Percentiles rank a stretch among this genome's conserved stretches.
Conservation (phyloP, 2,113 vertebrate genomes). For the Callopanchax toddi region DNA sequence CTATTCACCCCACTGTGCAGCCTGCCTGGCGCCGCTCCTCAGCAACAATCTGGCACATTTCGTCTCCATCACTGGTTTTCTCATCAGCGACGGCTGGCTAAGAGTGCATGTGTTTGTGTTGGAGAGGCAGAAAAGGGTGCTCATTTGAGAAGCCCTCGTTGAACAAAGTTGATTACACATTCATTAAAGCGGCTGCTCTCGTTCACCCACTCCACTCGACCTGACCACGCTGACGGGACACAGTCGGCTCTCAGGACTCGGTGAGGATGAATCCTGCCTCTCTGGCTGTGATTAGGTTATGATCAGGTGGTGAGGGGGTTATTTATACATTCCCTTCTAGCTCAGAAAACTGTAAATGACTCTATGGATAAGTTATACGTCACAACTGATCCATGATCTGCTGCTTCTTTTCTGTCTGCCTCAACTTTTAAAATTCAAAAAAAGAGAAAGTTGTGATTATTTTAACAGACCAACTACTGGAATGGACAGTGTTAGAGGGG, state of each 20-base stretch:
- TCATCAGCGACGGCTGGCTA: conserved; percentile 16
- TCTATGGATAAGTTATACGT: conserved; percentile 2
- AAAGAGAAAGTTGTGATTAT: too few species aligned
- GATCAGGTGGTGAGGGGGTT: conserved; percentile 1
- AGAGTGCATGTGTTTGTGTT: conserved; percentile 5
- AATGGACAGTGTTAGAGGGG: too few species aligned
- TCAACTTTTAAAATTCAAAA: neutral
- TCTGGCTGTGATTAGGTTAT: conserved; percentile 21
- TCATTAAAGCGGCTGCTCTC: conserved; percentile 54
- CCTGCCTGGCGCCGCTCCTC: conserved; percentile 49
- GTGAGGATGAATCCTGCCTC: conserved; percentile 8
- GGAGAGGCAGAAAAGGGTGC: neutral
- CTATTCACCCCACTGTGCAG: conserved; percentile 46
- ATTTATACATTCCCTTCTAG: conserved; percentile 13
- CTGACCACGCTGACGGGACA: conserved; percentile 4
- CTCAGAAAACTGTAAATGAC: conserved; percentile 25
- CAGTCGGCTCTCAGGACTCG: conserved; percentile 1
- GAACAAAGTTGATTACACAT: conserved; percentile 66
- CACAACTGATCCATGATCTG: neutral
- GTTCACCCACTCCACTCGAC: conserved; percentile 38
- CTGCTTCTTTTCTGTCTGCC: neutral
- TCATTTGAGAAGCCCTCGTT: conserved; percentile 41
- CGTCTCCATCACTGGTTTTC: conserved; percentile 37
- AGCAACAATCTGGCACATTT: conserved; percentile 44
- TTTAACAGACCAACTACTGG: too few species aligned